Percentiles rank a stretch among this genome's conserved stretches.
phyloP scores from a whole-genome alignment of 2,797 vertebrate species.

The Masticophis lateralis region DNA sequence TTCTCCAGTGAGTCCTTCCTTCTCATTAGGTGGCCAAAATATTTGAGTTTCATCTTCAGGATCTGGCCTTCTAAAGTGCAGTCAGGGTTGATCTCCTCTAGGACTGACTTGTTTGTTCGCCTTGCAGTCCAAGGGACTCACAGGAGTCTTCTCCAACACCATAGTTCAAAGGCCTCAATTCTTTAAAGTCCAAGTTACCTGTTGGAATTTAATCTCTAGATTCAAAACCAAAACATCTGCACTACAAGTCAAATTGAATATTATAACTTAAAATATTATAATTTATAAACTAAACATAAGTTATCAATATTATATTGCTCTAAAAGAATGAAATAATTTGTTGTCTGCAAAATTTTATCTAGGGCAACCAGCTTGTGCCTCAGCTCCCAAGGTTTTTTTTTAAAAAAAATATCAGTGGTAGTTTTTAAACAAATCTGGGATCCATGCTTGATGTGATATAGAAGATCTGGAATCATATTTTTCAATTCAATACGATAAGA shows the following conservation, averaged over 20 bases:
- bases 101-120: too few species aligned
- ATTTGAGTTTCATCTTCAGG: too few species aligned
- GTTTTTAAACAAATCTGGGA: not conserved
- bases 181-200: not conserved
- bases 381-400: not conserved
- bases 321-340: not conserved
- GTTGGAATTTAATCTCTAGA: not conserved
- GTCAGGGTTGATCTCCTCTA: too few species aligned
- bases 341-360: not conserved
- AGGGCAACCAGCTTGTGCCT: not conserved
- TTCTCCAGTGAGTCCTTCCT: too few species aligned
- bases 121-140: too few species aligned
- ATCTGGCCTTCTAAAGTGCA: too few species aligned
- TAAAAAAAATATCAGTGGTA: not conserved
- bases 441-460: not conserved
- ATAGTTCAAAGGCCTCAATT: too few species aligned
- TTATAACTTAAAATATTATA: not conserved
- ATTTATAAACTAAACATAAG: not conserved
- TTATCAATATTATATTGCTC: not conserved
- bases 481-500: not conserved
- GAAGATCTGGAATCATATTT: not conserved
- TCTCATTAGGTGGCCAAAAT: too few species aligned
- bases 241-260: not conserved
- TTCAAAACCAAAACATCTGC: not conserved
- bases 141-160: too few species aligned